Evolutionary conservation across 2,113 vertebrate genomes (phyloP).

Genomic region (Chiloscyllium plagiosum): DNA sequence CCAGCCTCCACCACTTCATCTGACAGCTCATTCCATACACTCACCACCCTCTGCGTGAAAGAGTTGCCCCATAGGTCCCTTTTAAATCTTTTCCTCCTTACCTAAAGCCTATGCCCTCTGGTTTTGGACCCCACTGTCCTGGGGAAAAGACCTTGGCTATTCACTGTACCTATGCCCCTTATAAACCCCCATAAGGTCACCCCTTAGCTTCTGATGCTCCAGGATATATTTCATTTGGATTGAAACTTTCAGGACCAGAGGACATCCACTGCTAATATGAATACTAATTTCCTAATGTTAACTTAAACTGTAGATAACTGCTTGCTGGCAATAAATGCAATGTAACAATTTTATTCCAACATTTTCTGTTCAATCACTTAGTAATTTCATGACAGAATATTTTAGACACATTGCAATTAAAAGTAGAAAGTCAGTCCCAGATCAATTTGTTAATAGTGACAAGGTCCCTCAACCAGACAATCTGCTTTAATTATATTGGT

Average conservation of each 20-base stretch:
- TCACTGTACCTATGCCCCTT: too few species aligned
- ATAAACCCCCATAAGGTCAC: too few species aligned
- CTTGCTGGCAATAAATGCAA: neutral
- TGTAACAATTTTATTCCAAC: neutral
- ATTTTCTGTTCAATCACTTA: neutral
- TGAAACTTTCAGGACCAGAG: neutral
- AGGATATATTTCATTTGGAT: neutral
- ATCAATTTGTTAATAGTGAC: neutral
- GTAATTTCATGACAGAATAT: neutral
- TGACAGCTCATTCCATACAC: too few species aligned
- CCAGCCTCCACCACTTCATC: too few species aligned
- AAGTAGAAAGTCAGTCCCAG: neutral
- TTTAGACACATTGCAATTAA: neutral
- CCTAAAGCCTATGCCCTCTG: too few species aligned
- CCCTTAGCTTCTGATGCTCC: too few species aligned
- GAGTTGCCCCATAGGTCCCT: too few species aligned
- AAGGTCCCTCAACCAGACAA: neutral
- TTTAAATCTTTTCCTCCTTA: too few species aligned
- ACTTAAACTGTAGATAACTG: neutral
- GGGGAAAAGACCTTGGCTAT: too few species aligned
- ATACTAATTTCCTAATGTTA: neutral
- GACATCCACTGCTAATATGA: neutral
- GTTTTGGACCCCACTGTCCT: too few species aligned
- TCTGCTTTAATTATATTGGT: neutral
- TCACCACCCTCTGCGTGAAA: too few species aligned